Conservation (phyloP, 2,113 vertebrate species). For the Rhodinocichla rosea region DNA sequence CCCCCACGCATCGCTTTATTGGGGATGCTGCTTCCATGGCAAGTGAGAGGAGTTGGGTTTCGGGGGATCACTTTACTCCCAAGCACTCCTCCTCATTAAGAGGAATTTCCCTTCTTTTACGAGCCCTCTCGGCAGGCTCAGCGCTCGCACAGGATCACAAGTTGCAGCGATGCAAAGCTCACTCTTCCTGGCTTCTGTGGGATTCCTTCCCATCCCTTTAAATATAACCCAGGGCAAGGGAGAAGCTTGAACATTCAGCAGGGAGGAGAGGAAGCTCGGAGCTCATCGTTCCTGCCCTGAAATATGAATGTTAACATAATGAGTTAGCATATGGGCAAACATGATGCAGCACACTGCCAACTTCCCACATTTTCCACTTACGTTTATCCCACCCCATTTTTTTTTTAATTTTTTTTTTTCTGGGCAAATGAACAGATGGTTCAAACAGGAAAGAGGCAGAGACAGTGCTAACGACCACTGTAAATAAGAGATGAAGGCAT, state of each 20-base stretch:
- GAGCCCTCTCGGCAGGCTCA: not conserved
- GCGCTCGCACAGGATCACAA: not conserved
- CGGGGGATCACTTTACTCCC: not conserved
- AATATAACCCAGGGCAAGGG: not conserved
- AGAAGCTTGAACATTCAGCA: not conserved
- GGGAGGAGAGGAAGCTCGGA: not conserved
- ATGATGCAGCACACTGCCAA: conserved; percentile 7
- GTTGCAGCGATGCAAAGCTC: not conserved
- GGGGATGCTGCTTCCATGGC: conserved; percentile 48
- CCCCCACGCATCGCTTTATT: conserved; percentile 12
- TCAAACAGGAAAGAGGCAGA: conserved; percentile 8
- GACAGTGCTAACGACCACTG: not conserved
- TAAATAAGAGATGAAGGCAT: not conserved
- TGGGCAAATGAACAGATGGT: conserved; percentile 14
- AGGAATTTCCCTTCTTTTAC: conserved; percentile 11
- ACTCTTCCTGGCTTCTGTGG: not conserved
- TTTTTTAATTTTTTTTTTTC: not conserved
- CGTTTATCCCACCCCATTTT: not conserved
- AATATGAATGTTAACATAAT: conserved; percentile 1
- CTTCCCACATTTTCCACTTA: conserved; percentile 33
- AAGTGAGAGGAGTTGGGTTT: conserved; percentile 19
- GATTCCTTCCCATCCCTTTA: not conserved
- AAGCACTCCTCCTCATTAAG: not conserved
- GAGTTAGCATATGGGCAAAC: conserved; percentile 46
- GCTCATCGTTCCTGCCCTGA: not conserved